Evolutionary conservation across 2,888 invertebrate genomes (phyloP), one percentile per base, ranked within the genome.

Genomic region (Chymomyza fuscimana): DNA sequence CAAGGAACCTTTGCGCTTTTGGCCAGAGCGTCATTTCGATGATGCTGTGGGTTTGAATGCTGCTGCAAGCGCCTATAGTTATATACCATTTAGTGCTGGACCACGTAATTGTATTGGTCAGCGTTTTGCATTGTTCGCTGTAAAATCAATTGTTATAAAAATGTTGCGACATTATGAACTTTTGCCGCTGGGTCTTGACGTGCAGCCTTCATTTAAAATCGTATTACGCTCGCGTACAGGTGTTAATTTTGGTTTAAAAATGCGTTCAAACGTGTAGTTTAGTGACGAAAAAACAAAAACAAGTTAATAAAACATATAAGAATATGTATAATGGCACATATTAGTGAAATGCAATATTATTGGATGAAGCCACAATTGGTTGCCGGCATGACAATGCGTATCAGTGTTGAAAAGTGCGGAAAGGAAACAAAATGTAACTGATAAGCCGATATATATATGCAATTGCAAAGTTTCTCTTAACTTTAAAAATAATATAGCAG

Each of bases 71-170:
- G 74, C 78, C 3, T 89, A 80, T 61, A 85, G 81, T 54, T 88
- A 86, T 72, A 88, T 92, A 73, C 91, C 92, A 0, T 92, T 92
- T 54, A 91, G 90, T 70, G 91, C 91, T 6, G 91, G 91, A 4
- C 94, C 94, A 0, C 93, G 95, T 63, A 95, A 91, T 71, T 91
- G 91, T 69, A 89, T 91, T 69, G 91, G 91, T 0, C 91, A 91
- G 60, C 87, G 86, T n/a, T 91, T 89, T 74, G 91, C 91, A 0
- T 60, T 89, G 59, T 74, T 88, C 7, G 90, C 91, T 72, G 77
- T 91, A 50, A 90, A 91, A 62, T 86, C 87, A 12, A 82, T 90
- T 29, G 56, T 91, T 5, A 82, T 83, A 4, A 89, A 90, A 61
- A 73, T 91, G 54, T 46, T 91, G 65, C 78, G 84, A 0, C 70